Base-by-base conservation (phyloP, 2,113 vertebrate species). In the Australoheros scitulus region DNA sequence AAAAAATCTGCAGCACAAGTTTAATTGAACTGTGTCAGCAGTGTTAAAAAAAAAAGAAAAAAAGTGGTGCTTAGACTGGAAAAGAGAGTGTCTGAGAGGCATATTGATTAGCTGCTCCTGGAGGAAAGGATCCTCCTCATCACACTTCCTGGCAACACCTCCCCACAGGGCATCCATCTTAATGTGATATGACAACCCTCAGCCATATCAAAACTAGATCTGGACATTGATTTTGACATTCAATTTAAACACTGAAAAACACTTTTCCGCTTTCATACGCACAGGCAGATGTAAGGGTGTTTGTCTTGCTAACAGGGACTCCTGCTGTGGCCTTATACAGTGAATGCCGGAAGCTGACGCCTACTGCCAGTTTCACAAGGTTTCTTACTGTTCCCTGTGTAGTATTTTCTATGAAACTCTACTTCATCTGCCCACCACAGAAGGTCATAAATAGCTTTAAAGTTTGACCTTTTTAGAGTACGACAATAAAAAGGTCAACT, bases 161-260 rank as follows among this genome's bases (percentile, higher is more conserved):
- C 89, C 82, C 84, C 87, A 83, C 76, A 43, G 82, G 85, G 85
- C 82, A 92, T 87, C 84, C 79, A 72, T 88, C 89, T 92, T 94
- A 92, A 94, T 93, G 90, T 84, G 87, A 92, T 89, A 90, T 91
- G 92, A 93, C 93, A 91, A 86, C 84, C 82, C 79, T 81, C 58
- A 77, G 77, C 79, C 47, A 41, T 87, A 89, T 87, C 89, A 83
- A 89, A 93, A 92, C 85, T 50, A 74, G 91, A 91, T 85, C 90
- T 87, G 82, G 68, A 90, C 84, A 90, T 90, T 47, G 83, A 90
- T 90, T 92, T 83, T 43, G 81, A 89, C 91, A 85, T 88, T 91
- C 74, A 84, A 91, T 92, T 91, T 61, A 34, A 65, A 79, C 3
- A 7, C 63, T 63, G 81, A 84, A 90, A 92, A 94, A 87, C 89